A percentile compares a stretch with the other conserved stretches of the same genome.
These are phyloP conservation scores for Sepioteuthis lessoniana DNA, from an alignment of 2,888 invertebrate genomes.

Conservation along the genomic window DNA sequence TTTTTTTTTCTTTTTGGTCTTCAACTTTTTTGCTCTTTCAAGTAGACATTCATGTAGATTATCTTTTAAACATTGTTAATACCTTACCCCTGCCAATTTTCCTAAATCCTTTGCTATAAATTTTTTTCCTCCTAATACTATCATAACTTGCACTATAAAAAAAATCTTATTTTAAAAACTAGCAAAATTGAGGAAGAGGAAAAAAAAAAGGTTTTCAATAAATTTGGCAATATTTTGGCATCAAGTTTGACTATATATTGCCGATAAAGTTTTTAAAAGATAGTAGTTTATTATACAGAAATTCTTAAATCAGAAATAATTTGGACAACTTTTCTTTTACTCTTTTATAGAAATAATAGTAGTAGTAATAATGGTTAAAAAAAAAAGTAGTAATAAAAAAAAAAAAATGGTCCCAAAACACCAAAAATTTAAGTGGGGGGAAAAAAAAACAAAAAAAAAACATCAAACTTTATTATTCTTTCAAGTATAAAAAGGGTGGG, in stretches of 20 bases:
- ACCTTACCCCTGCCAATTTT: not conserved
- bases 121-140: not conserved
- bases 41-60: not conserved
- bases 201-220: too few species aligned
- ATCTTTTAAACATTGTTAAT: not conserved
- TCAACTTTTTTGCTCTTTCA: not conserved
- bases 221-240: too few species aligned
- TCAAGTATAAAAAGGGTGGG: not conserved
- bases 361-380: not conserved
- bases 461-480: not conserved
- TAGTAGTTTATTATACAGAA: not conserved
- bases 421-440: not conserved
- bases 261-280: not conserved
- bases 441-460: too few species aligned
- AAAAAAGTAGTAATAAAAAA: not conserved
- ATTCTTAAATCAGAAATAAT: not conserved
- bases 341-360: not conserved
- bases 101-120: not conserved
- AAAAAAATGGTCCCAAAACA: slow-evolving; percentile 6
- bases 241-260: not conserved
- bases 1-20: not conserved
- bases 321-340: not conserved
- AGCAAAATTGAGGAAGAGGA: too few species aligned
- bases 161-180: too few species aligned
- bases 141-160: too few species aligned